Percentiles rank a stretch among this genome's conserved stretches.
phyloP scores from a whole-genome alignment of 2,888 invertebrate species.

The Limnephilus marmoratus region DNA sequence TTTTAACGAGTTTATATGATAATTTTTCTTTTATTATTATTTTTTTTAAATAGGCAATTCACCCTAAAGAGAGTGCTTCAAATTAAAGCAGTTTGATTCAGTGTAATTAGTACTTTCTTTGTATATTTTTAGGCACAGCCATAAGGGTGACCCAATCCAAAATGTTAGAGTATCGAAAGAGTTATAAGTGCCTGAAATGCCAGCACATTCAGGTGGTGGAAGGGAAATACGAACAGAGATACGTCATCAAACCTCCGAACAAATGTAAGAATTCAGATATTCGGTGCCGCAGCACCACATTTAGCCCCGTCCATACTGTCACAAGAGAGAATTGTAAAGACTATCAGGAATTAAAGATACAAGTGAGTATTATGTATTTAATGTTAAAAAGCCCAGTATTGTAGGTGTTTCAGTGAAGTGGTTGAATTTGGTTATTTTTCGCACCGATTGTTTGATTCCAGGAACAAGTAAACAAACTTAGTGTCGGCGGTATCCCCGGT shows the following conservation, averaged over 20 bases:
- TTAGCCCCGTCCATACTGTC: constrained; percentile 76
- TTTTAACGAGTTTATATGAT: no score
- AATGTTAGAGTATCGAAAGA: constrained; percentile 85
- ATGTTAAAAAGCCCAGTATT: no score
- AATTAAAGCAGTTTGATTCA: no score
- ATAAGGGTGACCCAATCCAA: constrained; percentile 86
- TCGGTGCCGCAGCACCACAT: constrained; percentile 77
- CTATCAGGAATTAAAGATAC: constrained; percentile 92
- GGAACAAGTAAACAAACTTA: constrained; percentile 86
- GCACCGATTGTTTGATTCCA: constrained; percentile 68
- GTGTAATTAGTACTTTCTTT: background rate
- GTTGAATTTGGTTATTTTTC: no score
- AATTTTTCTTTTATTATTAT: no score
- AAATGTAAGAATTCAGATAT: constrained; percentile 77
- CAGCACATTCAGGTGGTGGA: constrained; percentile 81
- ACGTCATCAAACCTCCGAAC: constrained; percentile 77
- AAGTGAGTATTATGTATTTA: constrained; percentile 73
- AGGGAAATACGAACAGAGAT: constrained; percentile 84
- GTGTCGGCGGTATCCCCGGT: constrained; percentile 84
- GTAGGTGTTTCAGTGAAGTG: no score
- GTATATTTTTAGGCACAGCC: constrained; percentile 81
- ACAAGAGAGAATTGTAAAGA: constrained; percentile 84
- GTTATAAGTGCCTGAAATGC: constrained; percentile 88
- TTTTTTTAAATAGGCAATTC: no score
- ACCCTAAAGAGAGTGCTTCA: no score